phyloP scores from a whole-genome alignment of 2,888 invertebrate genomes.

The Pocota personata region DNA sequence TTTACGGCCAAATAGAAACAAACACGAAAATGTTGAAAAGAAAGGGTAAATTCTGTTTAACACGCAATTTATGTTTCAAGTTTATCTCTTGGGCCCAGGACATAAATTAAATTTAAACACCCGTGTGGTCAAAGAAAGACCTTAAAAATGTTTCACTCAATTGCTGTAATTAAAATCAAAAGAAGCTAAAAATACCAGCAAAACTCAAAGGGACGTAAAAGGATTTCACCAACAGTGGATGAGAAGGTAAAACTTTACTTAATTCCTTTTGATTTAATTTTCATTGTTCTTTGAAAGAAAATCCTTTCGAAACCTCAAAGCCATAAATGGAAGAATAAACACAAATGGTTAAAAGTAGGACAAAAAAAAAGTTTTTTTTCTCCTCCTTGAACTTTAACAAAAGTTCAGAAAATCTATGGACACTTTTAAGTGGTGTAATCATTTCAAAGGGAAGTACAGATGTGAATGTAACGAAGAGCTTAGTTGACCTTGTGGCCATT shows the following conservation, averaged over 20 bases:
- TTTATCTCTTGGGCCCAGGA: slow-evolving; percentile 26
- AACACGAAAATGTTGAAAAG: not conserved
- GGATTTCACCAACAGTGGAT: not conserved
- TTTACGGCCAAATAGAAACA: slow-evolving; percentile 1
- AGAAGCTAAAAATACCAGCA: slow-evolving; percentile 2
- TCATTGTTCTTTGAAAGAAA: slow-evolving; percentile 30
- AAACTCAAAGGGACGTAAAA: not conserved
- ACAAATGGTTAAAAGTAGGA: not conserved
- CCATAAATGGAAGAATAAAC: not conserved
- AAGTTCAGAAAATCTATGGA: slow-evolving; percentile 12
- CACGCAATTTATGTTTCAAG: slow-evolving; percentile 23
- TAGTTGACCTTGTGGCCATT: slow-evolving; percentile 22
- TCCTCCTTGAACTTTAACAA: slow-evolving; percentile 3
- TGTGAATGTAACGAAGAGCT: not conserved
- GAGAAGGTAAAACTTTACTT: slow-evolving; percentile 1
- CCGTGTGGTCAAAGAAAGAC: slow-evolving; percentile 7
- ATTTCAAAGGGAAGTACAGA: not conserved
- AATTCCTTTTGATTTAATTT: slow-evolving; percentile 46
- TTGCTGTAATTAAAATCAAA: slow-evolving; percentile 1
- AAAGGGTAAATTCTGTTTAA: slow-evolving; percentile 15
- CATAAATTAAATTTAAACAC: slow-evolving; percentile 29
- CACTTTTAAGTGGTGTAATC: slow-evolving; percentile 7
- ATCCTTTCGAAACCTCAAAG: slow-evolving; percentile 35
- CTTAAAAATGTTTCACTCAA: not conserved
- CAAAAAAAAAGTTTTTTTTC: not conserved